phyloP scores from a whole-genome alignment of 2,113 vertebrate species.

The Percina caprodes region DNA sequence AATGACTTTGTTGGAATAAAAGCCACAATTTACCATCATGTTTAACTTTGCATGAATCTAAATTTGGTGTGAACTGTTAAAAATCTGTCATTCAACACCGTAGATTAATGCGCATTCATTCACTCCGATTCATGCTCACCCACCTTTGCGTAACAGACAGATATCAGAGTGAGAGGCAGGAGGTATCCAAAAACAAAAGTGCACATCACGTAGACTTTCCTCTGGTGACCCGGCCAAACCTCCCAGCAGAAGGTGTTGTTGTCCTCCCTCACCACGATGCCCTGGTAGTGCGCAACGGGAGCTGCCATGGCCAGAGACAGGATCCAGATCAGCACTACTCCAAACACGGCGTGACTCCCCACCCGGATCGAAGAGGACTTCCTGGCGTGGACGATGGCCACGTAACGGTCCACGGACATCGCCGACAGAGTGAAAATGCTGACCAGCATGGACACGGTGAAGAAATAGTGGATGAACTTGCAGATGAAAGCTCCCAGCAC shows the following conservation, averaged over 20 bases:
- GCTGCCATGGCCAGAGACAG: conserved; percentile 91
- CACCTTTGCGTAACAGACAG: conserved; percentile 97
- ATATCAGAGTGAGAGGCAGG: conserved; percentile 91
- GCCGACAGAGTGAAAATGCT: conserved; percentile 94
- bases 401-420: conserved; percentile 95
- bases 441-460: conserved; percentile 95
- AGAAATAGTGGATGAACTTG: conserved; percentile 95
- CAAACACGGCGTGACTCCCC: conserved; percentile 87
- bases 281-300: conserved; percentile 91
- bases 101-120: background rate
- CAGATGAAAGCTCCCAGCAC: conserved; percentile 93
- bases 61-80: background rate
- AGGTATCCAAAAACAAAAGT: conserved; percentile 94
- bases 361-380: conserved; percentile 88
- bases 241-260: conserved; percentile 97
- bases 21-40: background rate
- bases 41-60: background rate
- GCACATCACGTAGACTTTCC: conserved; percentile 91
- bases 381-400: conserved; percentile 94
- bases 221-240: conserved; percentile 88
- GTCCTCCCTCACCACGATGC: conserved; percentile 83
- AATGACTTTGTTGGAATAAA: background rate
- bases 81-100: background rate
- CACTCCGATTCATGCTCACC: conserved; percentile 38
- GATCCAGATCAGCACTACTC: conserved; percentile 90